Base-by-base conservation (phyloP, 2,888 invertebrate species). In the Scelioninae gen. 2 region DNA sequence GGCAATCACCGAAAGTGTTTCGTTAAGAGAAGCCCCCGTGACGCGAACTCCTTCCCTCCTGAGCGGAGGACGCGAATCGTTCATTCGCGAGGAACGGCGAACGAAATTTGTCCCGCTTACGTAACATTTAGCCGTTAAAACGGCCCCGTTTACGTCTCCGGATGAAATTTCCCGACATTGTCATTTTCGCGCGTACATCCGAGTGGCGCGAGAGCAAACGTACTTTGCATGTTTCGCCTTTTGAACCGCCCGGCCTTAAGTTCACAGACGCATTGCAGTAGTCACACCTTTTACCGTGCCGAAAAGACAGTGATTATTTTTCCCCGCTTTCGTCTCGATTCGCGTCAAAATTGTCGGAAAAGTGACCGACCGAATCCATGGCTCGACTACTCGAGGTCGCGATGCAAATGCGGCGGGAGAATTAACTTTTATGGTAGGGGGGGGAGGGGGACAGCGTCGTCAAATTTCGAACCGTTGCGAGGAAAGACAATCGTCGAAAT, bases 261-360 rank as follows among this genome's bases (percentile, higher is more conserved):
- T 64, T 64, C 64, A 71, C 71, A 71, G 71, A 64, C 71, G 71
- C 71, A 71, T 58, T 71, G 71, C 71, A 65, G 71, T 71, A 58
- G 71, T 39, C 46, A 45, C 39, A 50, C 25, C 50, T 52, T 69
- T 19, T 18, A 18, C 35, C 46, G 3, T 25, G 28, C 37, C 37
- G n/a, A n/a, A 52, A 58, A 58, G 43, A 37, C 58, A 15, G 37
- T 41, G 64, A 65, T 71, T 71, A 64, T 71, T 50, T 43, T 63
- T 25, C n/a, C n/a, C n/a, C n/a, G n/a, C n/a, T n/a, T n/a, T n/a
- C n/a, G n/a, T n/a, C n/a, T n/a, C n/a, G n/a, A n/a, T n/a, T n/a
- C n/a, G n/a, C n/a, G n/a, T n/a, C n/a, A n/a, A n/a, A n/a, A n/a
- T n/a, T n/a, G n/a, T n/a, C n/a, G n/a, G n/a, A n/a, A n/a, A n/a